A percentile compares a stretch with the other conserved stretches of the same genome.
Evolutionary conservation across 2,113 vertebrate species (phyloP).

Genomic region (Cisticola juncidis): DNA sequence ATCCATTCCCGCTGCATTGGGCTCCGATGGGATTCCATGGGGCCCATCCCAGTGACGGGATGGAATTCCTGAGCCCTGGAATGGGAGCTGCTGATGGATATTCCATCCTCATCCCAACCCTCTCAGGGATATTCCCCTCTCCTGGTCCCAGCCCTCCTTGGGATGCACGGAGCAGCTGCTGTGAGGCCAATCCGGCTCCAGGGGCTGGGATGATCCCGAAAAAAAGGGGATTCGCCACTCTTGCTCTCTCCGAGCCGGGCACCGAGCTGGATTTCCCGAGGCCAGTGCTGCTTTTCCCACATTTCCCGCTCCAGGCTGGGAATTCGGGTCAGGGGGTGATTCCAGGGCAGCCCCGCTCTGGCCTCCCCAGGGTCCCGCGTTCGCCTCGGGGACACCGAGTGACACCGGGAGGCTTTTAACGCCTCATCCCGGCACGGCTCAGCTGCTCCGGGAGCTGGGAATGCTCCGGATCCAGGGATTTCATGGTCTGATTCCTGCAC

Average conservation of each 20-base stretch:
- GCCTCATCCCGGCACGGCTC: neutral
- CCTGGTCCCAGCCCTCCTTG: neutral
- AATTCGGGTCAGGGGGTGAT: neutral
- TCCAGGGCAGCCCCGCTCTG: neutral
- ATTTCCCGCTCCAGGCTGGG: neutral
- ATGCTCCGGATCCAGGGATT: neutral
- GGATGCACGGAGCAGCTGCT: neutral
- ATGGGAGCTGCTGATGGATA: neutral
- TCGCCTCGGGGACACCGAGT: neutral
- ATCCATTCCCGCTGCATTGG: neutral
- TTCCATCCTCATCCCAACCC: neutral
- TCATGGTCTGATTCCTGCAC: neutral
- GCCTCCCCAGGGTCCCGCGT: neutral
- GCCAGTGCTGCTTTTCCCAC: neutral
- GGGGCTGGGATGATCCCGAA: neutral
- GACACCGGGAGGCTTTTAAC: neutral
- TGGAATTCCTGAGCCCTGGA: neutral
- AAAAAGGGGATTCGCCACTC: neutral
- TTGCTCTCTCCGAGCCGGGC: fast-evolving
- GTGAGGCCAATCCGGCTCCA: neutral
- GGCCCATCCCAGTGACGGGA: neutral
- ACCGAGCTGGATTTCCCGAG: fast-evolving
- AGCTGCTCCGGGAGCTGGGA: neutral
- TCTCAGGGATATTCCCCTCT: neutral
- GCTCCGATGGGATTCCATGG: neutral